Evolutionary conservation across 2,113 vertebrate genomes (phyloP), one percentile per base, ranked within the genome.

Genomic region (Delphinus delphis): DNA sequence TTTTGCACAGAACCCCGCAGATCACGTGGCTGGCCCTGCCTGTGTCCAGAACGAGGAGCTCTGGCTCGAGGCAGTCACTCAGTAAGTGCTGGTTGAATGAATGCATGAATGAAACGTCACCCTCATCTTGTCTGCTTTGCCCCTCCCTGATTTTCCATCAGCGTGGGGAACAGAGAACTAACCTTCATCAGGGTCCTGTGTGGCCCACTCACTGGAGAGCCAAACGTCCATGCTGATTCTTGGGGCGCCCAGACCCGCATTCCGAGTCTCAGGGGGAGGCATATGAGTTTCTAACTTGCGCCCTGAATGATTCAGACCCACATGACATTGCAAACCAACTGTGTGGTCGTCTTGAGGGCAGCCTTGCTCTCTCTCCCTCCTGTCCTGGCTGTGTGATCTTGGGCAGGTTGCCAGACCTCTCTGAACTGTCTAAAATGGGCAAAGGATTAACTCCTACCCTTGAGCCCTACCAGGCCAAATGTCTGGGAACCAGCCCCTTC

Each of bases 321-420:
- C 17, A 2, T 1, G 26, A 68, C 25, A 8, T 0, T 11, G 68
- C 13, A 41, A 67, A 50, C 4, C 58, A 13, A 31, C 11, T 1
- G 0, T 13, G 38, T 2, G 21, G 6, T 23, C 6, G 28, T 38
- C 36, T 25, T 8, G n/a, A 58, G 65, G 28, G 25, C 33, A 15
- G 21, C 33, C 36, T 50, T n/a, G 65, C n/a, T 26, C 65, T 50
- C 33, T 31, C 20, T 11, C 8, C 21, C 41, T 33, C 14, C 26
- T 84, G 68, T 31, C 50, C 65, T 17, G 9, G 70, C 84, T 95
- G 88, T 77, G 90, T 70, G 71, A 76, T 26, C 92, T 36, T 14
- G 38, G 44, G 44, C 62, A 73, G 55, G 63, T 36, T 65, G 38
- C 62, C 47, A n/a, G 23, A 44, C 93, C 47, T 73, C 89, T 93